Evolutionary conservation across 2,113 vertebrate species (phyloP).

Genomic region (Ophthalmolycus amberensis): DNA sequence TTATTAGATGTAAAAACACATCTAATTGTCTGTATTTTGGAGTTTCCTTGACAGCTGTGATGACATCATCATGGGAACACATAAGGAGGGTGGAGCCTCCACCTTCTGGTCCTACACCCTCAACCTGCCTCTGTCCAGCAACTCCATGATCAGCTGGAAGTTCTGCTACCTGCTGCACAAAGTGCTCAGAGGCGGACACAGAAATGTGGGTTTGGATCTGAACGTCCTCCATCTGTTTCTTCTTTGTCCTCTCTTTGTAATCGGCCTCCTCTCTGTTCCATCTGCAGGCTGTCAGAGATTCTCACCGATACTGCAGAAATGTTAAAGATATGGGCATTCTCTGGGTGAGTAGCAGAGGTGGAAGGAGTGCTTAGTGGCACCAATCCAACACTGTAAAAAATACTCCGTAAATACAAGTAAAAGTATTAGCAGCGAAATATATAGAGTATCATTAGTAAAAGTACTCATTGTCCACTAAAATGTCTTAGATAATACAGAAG

Average conservation of each 20-base stretch:
- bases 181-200: constrained; percentile 92
- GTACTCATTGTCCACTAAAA: too few species aligned
- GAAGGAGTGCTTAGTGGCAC: not conserved
- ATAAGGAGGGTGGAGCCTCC: constrained; percentile 92
- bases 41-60: constrained; percentile 81
- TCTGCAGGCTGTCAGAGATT: constrained; percentile 60
- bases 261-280: not conserved
- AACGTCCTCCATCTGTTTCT: not conserved
- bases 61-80: constrained; percentile 90
- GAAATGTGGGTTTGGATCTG: constrained; percentile 79
- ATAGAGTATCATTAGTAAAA: not conserved
- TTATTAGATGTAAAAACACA: not conserved
- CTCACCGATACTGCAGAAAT: constrained; percentile 58
- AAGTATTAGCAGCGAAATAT: not conserved
- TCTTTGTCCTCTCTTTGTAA: not conserved
- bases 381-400: too few species aligned
- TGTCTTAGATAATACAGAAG: too few species aligned
- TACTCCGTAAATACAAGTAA: not conserved
- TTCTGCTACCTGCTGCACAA: constrained; percentile 98
- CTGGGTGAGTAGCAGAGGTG: constrained; percentile 69
- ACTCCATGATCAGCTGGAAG: constrained; percentile 95
- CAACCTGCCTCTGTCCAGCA: constrained; percentile 93
- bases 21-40: not conserved
- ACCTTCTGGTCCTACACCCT: constrained; percentile 93
- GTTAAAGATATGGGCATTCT: constrained; percentile 74